These are phyloP conservation scores for Saturnia japonica DNA, from an alignment of 2,888 invertebrate genomes.

Conservation along the genomic window DNA sequence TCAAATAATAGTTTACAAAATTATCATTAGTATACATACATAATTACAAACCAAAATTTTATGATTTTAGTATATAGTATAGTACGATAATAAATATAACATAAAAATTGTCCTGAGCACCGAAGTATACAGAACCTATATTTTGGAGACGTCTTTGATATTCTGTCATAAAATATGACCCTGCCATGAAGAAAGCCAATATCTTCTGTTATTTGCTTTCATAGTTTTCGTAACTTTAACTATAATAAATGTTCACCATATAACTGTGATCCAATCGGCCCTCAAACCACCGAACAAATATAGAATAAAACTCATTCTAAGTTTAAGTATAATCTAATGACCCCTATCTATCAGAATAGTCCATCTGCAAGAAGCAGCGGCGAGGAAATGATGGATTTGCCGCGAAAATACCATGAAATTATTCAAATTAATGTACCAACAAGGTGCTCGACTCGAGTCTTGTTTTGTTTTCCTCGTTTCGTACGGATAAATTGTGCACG, in stretches of 20 bases:
- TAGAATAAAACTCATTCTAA: not conserved
- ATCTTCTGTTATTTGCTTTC: not conserved
- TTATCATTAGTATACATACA: no score
- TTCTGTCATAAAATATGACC: not conserved
- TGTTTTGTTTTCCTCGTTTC: constrained; percentile 21
- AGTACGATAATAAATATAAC: no score
- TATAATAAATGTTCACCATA: not conserved
- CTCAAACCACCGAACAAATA: not conserved
- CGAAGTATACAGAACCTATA: not conserved
- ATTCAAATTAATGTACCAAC: constrained; percentile 69
- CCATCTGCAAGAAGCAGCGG: constrained; percentile 19
- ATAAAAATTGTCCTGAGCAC: not conserved
- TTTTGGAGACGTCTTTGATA: no score
- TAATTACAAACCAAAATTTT: no score
- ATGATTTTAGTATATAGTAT: not conserved
- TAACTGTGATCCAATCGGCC: not conserved
- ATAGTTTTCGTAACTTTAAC: no score
- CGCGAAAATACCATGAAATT: constrained; percentile 55
- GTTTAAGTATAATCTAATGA: constrained; percentile 5
- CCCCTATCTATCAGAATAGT: constrained; percentile 12
- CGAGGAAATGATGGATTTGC: constrained; percentile 58
- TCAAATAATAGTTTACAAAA: no score
- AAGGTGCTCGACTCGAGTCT: constrained; percentile 26
- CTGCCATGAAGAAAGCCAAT: not conserved
- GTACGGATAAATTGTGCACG: constrained; percentile 5